Conservation (phyloP, 2,797 vertebrate species). For the Tangara arthus region DNA sequence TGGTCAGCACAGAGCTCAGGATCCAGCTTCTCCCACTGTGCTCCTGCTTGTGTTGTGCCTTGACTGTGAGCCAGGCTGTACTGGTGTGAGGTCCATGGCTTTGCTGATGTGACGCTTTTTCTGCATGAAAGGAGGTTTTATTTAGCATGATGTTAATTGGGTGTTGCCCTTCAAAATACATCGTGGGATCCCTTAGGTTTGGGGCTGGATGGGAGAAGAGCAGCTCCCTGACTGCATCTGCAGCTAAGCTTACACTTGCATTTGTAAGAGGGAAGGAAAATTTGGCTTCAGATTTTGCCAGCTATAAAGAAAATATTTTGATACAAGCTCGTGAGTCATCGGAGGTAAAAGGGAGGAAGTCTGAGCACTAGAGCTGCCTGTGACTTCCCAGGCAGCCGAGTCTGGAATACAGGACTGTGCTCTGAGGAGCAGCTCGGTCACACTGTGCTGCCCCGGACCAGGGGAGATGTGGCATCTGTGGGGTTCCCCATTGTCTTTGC, state of each 20-base stretch:
- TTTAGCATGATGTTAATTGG: background rate
- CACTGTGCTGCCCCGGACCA: fast-evolving
- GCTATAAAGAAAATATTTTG: constrained; percentile 54
- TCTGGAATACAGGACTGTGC: fast-evolving
- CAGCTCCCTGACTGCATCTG: background rate
- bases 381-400: background rate
- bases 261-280: background rate
- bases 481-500: fast-evolving
- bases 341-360: background rate
- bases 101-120: background rate
- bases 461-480: fast-evolving
- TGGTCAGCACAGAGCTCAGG: background rate
- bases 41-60: background rate
- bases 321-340: constrained; percentile 37
- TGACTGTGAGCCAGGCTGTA: background rate
- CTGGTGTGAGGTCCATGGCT: background rate
- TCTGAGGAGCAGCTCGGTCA: fast-evolving
- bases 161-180: background rate
- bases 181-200: background rate
- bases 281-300: constrained; percentile 30
- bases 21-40: fast-evolving
- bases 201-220: background rate
- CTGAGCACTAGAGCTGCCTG: background rate
- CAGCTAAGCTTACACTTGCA: background rate
- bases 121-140: background rate